Base-by-base conservation (phyloP, 2,888 invertebrate genomes). In the Phengaris arion region DNA sequence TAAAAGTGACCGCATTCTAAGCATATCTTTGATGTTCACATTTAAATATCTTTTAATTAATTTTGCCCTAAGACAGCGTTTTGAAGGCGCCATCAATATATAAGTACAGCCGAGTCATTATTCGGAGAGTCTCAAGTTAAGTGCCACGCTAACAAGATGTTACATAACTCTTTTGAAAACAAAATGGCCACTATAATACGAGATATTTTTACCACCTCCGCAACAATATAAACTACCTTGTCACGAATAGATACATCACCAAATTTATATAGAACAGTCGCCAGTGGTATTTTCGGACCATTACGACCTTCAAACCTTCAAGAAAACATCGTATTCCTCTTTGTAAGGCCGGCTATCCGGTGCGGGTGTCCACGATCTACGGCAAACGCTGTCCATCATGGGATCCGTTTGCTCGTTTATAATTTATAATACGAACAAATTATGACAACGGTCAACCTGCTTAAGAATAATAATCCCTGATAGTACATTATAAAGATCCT, bases 71-170 rank as follows among this genome's bases (percentile, higher is more conserved):
- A 74, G 74, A 74, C 48, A 74, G 48, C 57, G 15, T 69, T 74
- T 59, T 46, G 15, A 68, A 75, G 52, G 46, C 46, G 54, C 45
- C 45, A 46, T 68, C 54, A 54, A 69, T 52, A 52, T 46, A 75
- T 55, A 69, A 69, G 68, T 69, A 54, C 64, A 69, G 48, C 7
- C 15, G 9, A 76, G 76, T 79, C 78, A 78, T 79, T 79, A 79
- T 74, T 69, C 75, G 74, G 78, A 79, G 79, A 75, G 74, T 74
- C 74, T 77, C 69, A 69, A 78, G 68, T 46, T 69, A 52, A 79
- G 76, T 78, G 75, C 68, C 77, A 77, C 77, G 74, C 79, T 79
- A 79, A 79, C 79, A 79, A 79, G 79, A 76, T 78, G 79, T 79
- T 79, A 79, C 76, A 55, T 77, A 79, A 79, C 75, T 77, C 45